phyloP scores from a whole-genome alignment of 2,797 vertebrate genomes.

The Orientallactaga sibirica region DNA sequence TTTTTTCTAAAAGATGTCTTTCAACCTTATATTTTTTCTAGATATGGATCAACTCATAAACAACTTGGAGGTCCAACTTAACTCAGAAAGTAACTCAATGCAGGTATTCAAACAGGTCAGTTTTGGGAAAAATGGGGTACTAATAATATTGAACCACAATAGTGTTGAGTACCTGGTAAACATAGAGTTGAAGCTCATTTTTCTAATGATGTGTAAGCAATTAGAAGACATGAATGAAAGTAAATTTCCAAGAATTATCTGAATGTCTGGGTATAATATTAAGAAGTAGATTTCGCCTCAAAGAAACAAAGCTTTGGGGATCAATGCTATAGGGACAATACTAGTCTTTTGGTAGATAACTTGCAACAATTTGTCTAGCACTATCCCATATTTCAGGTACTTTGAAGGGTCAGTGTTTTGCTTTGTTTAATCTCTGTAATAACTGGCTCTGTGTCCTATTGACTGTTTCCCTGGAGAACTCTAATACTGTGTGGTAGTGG shows the following conservation, averaged over 20 bases:
- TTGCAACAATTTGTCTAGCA: constrained; percentile 12
- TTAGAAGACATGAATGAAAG: constrained; percentile 19
- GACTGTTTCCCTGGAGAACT: not conserved
- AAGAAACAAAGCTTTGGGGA: constrained; percentile 15
- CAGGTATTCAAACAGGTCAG: constrained; percentile 75
- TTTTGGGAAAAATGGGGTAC: constrained; percentile 49
- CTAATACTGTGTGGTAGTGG: too few species aligned
- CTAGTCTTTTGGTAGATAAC: not conserved
- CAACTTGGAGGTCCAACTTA: constrained; percentile 68
- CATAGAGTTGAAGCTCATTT: constrained; percentile 35
- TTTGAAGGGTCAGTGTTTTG: constrained; percentile 45
- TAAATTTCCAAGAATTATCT: constrained; percentile 38
- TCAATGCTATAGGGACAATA: not conserved
- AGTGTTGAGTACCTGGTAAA: constrained; percentile 27
- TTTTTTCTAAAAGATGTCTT: constrained; percentile 66
- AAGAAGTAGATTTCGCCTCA: not conserved
- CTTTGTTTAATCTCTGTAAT: constrained; percentile 41
- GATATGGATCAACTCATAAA: constrained; percentile 79
- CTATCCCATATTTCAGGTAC: constrained; percentile 6
- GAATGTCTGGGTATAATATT: not conserved
- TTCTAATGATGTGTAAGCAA: not conserved
- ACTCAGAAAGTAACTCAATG: constrained; percentile 66
- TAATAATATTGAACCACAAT: constrained; percentile 50
- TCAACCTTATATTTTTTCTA: constrained; percentile 63
- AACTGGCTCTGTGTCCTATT: not conserved